Evolutionary conservation across 2,113 vertebrate genomes (phyloP).

Genomic region (Speoplatyrhinus poulsoni): DNA sequence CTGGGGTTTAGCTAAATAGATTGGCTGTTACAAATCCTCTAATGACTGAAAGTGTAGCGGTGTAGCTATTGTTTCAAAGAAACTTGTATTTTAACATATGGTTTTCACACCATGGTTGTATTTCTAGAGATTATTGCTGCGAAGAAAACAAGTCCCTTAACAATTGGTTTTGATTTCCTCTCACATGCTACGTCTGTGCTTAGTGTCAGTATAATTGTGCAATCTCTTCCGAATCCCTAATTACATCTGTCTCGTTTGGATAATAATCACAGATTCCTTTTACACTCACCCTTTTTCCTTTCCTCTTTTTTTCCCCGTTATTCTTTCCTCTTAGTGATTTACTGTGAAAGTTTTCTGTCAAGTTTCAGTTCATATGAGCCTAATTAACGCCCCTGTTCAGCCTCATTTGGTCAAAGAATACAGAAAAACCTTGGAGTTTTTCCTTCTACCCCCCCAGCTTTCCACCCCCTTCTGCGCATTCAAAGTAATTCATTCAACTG

Average conservation of each 20-base stretch:
- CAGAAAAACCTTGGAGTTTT: constrained; percentile 69
- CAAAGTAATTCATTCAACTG: constrained; percentile 83
- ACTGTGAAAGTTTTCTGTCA: constrained; percentile 77
- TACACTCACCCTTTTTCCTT: constrained; percentile 44
- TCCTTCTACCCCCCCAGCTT: constrained; percentile 53
- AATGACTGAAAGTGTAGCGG: constrained; percentile 37
- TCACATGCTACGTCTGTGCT: constrained; percentile 39
- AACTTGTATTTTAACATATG: constrained; percentile 39
- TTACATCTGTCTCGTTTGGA: constrained; percentile 72
- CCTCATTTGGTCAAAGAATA: constrained; percentile 82
- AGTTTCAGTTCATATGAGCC: constrained; percentile 76
- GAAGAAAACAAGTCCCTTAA: constrained; percentile 54
- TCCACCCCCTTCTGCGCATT: constrained; percentile 56
- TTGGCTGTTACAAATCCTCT: constrained; percentile 48
- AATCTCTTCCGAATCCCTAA: constrained; percentile 68
- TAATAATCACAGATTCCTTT: constrained; percentile 72
- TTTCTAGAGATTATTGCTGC: constrained; percentile 55
- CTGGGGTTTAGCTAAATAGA: constrained; percentile 52
- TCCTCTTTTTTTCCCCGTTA: constrained; percentile 24
- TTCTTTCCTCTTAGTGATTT: constrained; percentile 58
- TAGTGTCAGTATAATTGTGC: constrained; percentile 64
- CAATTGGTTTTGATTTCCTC: constrained; percentile 69
- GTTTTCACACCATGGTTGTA: constrained; percentile 19
- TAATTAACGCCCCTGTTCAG: constrained; percentile 82
- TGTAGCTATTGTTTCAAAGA: constrained; percentile 42